A percentile compares a stretch with the other conserved stretches of the same genome.
These are phyloP conservation scores for Poicephalus gulielmi DNA, from an alignment of 2,113 vertebrate species.

Conservation along the genomic window DNA sequence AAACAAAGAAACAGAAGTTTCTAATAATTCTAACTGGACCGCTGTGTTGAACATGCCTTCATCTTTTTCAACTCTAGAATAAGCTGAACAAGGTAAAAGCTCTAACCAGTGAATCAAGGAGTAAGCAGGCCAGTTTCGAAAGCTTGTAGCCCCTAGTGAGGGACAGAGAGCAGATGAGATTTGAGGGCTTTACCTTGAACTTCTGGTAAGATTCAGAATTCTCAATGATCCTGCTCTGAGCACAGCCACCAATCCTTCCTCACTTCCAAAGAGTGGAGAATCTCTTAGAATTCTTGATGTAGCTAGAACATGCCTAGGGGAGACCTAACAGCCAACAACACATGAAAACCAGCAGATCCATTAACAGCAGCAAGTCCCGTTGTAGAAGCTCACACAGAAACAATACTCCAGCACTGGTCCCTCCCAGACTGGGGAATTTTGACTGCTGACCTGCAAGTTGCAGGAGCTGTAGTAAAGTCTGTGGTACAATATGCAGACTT, in stretches of 20 bases:
- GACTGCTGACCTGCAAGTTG: background rate
- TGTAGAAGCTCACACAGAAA: background rate
- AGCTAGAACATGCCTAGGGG: background rate
- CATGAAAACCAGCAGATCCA: background rate
- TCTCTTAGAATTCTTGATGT: background rate
- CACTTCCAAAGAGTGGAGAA: background rate
- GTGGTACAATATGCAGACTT: background rate
- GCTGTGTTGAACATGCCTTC: background rate
- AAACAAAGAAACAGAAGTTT: background rate
- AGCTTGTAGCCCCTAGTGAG: background rate
- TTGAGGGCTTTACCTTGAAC: background rate
- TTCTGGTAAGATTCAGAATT: background rate
- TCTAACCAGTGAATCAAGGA: background rate
- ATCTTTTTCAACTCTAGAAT: background rate
- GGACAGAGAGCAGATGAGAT: background rate
- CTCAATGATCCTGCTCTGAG: background rate
- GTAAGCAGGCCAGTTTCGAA: background rate
- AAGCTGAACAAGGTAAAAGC: rapidly evolving
- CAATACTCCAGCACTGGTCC: background rate
- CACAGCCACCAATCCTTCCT: background rate
- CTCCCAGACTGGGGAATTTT: background rate
- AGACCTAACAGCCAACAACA: background rate
- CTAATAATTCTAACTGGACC: background rate
- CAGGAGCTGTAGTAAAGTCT: background rate
- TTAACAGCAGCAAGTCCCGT: background rate